Evolutionary conservation across 2,888 invertebrate genomes (phyloP), one percentile per base, ranked within the genome.

Genomic region (Eupithecia subumbrata): DNA sequence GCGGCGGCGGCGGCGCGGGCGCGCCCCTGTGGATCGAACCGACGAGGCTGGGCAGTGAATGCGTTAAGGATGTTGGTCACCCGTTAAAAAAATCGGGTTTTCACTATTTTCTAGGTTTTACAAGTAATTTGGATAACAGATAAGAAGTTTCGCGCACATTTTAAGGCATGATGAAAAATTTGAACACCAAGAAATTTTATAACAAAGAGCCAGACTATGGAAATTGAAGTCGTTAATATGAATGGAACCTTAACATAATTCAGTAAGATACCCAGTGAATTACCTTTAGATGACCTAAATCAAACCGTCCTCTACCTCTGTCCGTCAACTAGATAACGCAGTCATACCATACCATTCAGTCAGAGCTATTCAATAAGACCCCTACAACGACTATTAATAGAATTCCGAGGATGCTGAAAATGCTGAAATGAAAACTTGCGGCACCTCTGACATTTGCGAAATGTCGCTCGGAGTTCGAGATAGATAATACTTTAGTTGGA

Each of bases 401-500:
- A 43, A 37, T n/a, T 22, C 56, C 72, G 52, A 73, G 76, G 73
- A 69, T 66, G 63, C 73, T 74, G 78, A 69, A 75, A 75, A 71
- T 66, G 66, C 74, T 75, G 78, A 72, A 76, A 75, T 68, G n/a
- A 45, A 48, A 75, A 71, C 48, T 40, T 69, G 69, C 72, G 60
- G 30, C 43, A 79, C 76, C 79, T 80, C 77, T 80, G 81, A 69
- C 78, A 80, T 81, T 81, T 79, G 37, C 52, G 22, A 74, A 63
- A 74, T 48, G 68, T 64, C 71, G 66, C 48, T 63, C 63, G 73
- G 45, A 40, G 56, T 56, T n/a, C 4, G 11, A 56, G 11, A 48
- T 22, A 52, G 64, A 72, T 40, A 63, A 77, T 30, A 72, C 71
- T 69, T 72, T 69, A 14, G 67, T 40, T 63, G 74, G 74, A 72